phyloP scores from a whole-genome alignment of 1,140 invertebrate genomes.

The Bradysia coprophila region DNA sequence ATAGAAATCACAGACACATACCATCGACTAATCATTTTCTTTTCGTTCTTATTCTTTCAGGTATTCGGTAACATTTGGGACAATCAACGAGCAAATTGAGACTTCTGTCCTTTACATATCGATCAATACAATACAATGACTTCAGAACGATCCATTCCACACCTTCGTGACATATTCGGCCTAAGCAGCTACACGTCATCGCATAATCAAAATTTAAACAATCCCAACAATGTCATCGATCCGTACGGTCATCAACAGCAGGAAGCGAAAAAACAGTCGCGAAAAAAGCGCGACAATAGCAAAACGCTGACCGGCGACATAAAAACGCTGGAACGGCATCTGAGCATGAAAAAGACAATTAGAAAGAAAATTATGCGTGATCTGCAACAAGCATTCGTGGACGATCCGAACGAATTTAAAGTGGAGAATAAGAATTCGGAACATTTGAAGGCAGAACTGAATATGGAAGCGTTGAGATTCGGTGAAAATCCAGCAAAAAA shows the following conservation, averaged over 20 bases:
- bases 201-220: slow-evolving; percentile 10
- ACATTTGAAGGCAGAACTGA: slow-evolving; percentile 44
- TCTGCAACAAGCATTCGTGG: slow-evolving; percentile 53
- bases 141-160: slow-evolving; percentile 43
- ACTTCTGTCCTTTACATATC: too few relatives aligned
- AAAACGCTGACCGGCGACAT: slow-evolving; percentile 43
- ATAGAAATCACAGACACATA: too few relatives aligned
- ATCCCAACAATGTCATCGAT: slow-evolving; percentile 17
- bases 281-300: slow-evolving; percentile 39
- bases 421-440: slow-evolving; percentile 44
- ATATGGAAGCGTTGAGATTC: slow-evolving; percentile 44
- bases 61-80: too few relatives aligned
- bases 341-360: slow-evolving; percentile 76
- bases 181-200: slow-evolving; percentile 22
- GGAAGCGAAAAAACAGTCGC: slow-evolving; percentile 27
- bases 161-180: slow-evolving; percentile 47
- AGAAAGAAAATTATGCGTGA: slow-evolving; percentile 72
- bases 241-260: slow-evolving; percentile 16
- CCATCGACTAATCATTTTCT: too few relatives aligned
- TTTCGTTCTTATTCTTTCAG: too few relatives aligned
- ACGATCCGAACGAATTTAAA: slow-evolving; percentile 50
- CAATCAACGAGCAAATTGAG: too few relatives aligned
- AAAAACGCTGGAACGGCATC: slow-evolving; percentile 56
- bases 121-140: too few relatives aligned
- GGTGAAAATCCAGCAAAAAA: slow-evolving; percentile 30